Conservation (phyloP, 2,888 invertebrate species). For the Parascotia fuliginaria region DNA sequence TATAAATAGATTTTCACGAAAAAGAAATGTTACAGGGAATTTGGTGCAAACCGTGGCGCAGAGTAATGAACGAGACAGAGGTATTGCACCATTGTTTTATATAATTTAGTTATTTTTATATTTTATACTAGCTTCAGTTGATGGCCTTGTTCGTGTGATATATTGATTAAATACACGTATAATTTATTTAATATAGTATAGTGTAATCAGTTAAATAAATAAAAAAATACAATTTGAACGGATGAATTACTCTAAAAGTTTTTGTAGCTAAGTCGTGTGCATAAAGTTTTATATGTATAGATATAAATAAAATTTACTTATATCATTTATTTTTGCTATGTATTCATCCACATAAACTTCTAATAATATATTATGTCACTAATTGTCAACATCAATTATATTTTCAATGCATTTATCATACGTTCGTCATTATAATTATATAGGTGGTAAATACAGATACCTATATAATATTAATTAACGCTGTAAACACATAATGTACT, state of each 20-base stretch:
- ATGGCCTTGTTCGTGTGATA: too few relatives aligned
- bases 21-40: conserved; percentile 86
- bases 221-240: too few relatives aligned
- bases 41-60: conserved; percentile 79
- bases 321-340: background rate
- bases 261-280: too few relatives aligned
- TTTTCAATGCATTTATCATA: conserved; percentile 23
- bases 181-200: too few relatives aligned
- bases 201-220: too few relatives aligned
- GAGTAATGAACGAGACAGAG: conserved; percentile 60
- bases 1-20: conserved; percentile 86
- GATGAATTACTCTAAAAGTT: too few relatives aligned
- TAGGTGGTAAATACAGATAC: conserved; percentile 25
- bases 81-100: conserved; percentile 26
- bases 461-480: conserved; percentile 43
- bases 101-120: conserved; percentile 6
- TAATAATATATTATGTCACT: conserved; percentile 7
- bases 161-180: too few relatives aligned
- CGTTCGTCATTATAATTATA: conserved; percentile 16
- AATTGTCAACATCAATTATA: conserved; percentile 29
- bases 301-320: too few relatives aligned
- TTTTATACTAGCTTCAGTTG: too few relatives aligned
- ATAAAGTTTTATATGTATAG: too few relatives aligned
- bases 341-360: too few relatives aligned
- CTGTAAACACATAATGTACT: conserved; percentile 33